phyloP scores from a whole-genome alignment of 2,113 vertebrate genomes.

The Camelus bactrianus region DNA sequence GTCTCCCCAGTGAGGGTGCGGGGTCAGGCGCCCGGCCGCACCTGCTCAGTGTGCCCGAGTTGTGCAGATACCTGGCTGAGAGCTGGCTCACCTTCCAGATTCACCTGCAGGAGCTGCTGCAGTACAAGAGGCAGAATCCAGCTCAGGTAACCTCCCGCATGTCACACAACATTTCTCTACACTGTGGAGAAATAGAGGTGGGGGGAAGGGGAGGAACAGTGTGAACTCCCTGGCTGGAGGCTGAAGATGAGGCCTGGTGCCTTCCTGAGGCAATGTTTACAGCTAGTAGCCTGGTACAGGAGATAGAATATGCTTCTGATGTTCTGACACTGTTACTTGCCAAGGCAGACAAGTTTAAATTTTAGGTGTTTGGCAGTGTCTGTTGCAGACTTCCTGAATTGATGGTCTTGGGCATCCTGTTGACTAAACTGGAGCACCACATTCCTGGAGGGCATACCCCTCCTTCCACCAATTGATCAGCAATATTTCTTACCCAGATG shows the following conservation, averaged over 20 bases:
- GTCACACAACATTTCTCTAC: neutral
- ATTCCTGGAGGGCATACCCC: neutral
- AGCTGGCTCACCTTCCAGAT: slow-evolving; percentile 96
- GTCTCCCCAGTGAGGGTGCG: slow-evolving; percentile 90
- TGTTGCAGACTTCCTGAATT: neutral
- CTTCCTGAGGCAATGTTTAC: neutral
- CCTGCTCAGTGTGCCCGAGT: slow-evolving; percentile 95
- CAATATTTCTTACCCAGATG: neutral
- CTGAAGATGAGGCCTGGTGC: neutral
- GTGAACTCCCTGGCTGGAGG: neutral
- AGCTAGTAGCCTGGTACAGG: neutral
- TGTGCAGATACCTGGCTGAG: slow-evolving; percentile 97
- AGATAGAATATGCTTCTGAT: neutral
- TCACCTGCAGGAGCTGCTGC: slow-evolving; percentile 95
- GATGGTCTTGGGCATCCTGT: neutral
- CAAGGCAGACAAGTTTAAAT: neutral
- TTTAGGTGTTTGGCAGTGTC: neutral
- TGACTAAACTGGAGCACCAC: neutral
- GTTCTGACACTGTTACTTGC: neutral
- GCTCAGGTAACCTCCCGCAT: slow-evolving; percentile 90
- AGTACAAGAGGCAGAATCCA: slow-evolving; percentile 97
- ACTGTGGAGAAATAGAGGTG: neutral
- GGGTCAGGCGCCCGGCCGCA: slow-evolving; percentile 90
- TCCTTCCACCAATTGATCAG: neutral
- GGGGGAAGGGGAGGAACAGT: neutral